phyloP scores from a whole-genome alignment of 2,888 invertebrate species.

The Gandaritis pyraliata region DNA sequence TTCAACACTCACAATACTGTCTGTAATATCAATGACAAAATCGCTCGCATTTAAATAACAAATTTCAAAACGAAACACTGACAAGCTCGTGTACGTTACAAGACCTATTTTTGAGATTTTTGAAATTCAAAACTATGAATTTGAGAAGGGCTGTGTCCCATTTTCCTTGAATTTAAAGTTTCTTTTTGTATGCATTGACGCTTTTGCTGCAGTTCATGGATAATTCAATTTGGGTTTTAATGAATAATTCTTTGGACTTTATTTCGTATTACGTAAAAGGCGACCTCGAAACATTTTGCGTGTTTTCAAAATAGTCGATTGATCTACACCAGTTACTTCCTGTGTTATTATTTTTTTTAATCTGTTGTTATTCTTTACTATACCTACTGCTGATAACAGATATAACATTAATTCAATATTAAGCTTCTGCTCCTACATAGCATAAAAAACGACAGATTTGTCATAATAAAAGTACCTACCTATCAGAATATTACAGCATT shows the following conservation, averaged over 20 bases:
- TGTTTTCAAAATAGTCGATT: constrained; percentile 11
- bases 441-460: no score
- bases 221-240: constrained; percentile 24
- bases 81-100: constrained; percentile 7
- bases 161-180: constrained; percentile 41
- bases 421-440: no score
- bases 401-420: no score
- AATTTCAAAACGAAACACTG: constrained; percentile 26
- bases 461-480: neutral
- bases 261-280: constrained; percentile 7
- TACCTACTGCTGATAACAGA: no score
- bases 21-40: constrained; percentile 50
- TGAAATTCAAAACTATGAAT: constrained; percentile 24
- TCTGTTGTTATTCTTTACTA: no score
- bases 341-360: constrained; percentile 3
- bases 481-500: neutral
- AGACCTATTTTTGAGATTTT: constrained; percentile 17
- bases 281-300: constrained; percentile 25
- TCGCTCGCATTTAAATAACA: constrained; percentile 48
- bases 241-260: constrained; percentile 20
- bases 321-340: constrained; percentile 21
- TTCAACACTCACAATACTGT: constrained; percentile 36
- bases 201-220: constrained; percentile 33
- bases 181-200: constrained; percentile 36
- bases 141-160: constrained; percentile 39